Evolutionary conservation across 2,113 vertebrate genomes (phyloP), one percentile per base, ranked within the genome.

Genomic region (Panurus biarmicus): DNA sequence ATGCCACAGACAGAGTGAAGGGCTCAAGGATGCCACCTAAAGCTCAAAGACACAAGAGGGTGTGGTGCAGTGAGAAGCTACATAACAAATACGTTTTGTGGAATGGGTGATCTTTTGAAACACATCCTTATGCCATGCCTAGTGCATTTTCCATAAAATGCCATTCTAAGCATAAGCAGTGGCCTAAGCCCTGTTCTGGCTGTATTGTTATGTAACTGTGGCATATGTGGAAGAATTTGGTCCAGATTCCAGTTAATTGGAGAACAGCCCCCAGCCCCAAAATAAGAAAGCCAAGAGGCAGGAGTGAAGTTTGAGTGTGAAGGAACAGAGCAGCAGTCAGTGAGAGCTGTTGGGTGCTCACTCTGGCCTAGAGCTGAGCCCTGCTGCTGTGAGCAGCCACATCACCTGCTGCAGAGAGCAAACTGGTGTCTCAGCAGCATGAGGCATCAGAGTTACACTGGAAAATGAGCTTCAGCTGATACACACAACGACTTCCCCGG

Each of bases 261-360:
- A 21, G 22, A 81, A 81, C 36, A 50, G 13, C 3, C 0, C 0
- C 7, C 1, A 21, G 10, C 4, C 4, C 33, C 1, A 0, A 83
- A 88, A 71, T 28, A 67, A 69, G 62, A 76, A 47, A 1, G 2
- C 2, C 35, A 82, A 14, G 15, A 69, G 26, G 23, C 47, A 36
- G 79, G 33, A 94, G 11, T 21, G 33, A 42, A 58, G 56, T 29
- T 50, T 58, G 61, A 38, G 16, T 7, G 48, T 22, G 64, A 74
- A 76, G 35, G 47, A 83, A 4, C 2, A 61, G 64, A 1, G 28
- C 35, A 64, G 62, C 61, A 17, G 24, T 25, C 61, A 26, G 29
- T 35, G 31, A 51, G 65, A 83, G n/a, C 58, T 69, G 22, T 5
- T 45, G 61, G 42, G n/a, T 3, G 31, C 36, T 54, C 6, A 2